Evolutionary conservation across 1,140 invertebrate species (phyloP).

Genomic region (Manduca sexta): DNA sequence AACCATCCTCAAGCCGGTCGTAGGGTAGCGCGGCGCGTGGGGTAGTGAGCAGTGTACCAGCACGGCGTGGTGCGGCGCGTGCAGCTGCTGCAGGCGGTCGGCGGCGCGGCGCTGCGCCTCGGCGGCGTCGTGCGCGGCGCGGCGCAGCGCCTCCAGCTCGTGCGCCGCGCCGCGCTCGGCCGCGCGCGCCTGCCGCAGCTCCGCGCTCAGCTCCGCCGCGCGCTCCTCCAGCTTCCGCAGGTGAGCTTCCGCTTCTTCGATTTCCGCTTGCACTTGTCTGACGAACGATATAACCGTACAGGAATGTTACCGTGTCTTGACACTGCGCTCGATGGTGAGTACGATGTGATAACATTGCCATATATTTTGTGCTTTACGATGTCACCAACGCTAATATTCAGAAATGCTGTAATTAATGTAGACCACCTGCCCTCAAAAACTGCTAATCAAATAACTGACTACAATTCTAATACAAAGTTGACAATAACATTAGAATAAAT

Average conservation of each 20-base stretch:
- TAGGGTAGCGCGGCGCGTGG: background rate
- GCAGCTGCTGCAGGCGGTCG: conserved; percentile 20
- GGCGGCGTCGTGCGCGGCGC: conserved; percentile 12
- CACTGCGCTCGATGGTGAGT: too few species aligned
- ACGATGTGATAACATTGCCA: too few species aligned
- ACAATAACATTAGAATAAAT: too few species aligned
- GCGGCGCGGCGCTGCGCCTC: conserved; percentile 18
- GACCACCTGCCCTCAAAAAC: too few species aligned
- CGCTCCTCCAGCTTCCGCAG: conserved; percentile 28
- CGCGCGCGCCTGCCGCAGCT: conserved; percentile 14
- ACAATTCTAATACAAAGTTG: too few species aligned
- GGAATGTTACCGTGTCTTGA: too few species aligned
- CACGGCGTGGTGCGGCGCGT: conserved; percentile 36
- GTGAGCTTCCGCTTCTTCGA: conserved; percentile 32
- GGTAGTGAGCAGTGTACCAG: conserved; percentile 23
- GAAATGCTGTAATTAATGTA: too few species aligned
- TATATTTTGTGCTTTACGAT: too few species aligned
- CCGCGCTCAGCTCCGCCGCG: conserved; percentile 25
- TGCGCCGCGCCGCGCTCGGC: conserved; percentile 14
- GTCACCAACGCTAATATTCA: too few species aligned
- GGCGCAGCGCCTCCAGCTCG: conserved; percentile 29
- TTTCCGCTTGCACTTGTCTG: conserved; percentile 47
- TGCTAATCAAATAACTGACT: too few species aligned
- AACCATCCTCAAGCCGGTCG: too few species aligned
- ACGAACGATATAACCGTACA: background rate